Conservation (phyloP, 2,113 vertebrate species). For the Callorhinus ursinus region DNA sequence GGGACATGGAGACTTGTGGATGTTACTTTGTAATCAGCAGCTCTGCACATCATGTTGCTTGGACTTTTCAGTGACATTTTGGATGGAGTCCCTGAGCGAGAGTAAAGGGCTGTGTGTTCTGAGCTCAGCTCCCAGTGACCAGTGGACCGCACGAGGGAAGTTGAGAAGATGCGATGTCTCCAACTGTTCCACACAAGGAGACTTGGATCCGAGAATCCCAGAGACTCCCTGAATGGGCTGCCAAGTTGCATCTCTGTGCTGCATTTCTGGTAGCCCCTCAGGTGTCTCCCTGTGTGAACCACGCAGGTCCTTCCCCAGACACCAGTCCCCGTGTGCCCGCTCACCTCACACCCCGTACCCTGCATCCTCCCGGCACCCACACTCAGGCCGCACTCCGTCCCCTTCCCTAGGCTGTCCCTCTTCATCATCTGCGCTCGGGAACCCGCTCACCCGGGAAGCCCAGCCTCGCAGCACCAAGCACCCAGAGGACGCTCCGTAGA, state of each 20-base stretch:
- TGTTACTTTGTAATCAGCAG: not conserved
- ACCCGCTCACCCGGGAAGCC: not conserved
- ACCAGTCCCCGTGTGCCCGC: too few relatives aligned
- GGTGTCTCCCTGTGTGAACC: too few relatives aligned
- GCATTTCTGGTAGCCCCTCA: not conserved
- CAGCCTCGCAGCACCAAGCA: fast-evolving
- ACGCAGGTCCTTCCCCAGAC: too few relatives aligned
- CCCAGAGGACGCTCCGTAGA: not conserved
- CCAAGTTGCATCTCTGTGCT: too few relatives aligned
- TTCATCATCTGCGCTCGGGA: fast-evolving
- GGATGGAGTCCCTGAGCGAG: not conserved
- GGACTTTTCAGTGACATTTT: not conserved
- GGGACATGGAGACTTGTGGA: fast-evolving
- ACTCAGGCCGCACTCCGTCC: fast-evolving
- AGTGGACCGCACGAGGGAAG: not conserved
- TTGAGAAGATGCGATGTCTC: not conserved
- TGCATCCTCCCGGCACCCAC: too few relatives aligned
- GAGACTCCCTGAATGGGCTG: too few relatives aligned
- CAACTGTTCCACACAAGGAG: fast-evolving
- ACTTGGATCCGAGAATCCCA: fast-evolving
- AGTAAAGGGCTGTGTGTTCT: fast-evolving
- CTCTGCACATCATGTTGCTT: too few relatives aligned
- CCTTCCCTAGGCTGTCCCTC: not conserved
- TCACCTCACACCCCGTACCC: too few relatives aligned
- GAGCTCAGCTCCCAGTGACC: not conserved